phyloP scores from a whole-genome alignment of 2,888 invertebrate species.

The Seira ritae region DNA sequence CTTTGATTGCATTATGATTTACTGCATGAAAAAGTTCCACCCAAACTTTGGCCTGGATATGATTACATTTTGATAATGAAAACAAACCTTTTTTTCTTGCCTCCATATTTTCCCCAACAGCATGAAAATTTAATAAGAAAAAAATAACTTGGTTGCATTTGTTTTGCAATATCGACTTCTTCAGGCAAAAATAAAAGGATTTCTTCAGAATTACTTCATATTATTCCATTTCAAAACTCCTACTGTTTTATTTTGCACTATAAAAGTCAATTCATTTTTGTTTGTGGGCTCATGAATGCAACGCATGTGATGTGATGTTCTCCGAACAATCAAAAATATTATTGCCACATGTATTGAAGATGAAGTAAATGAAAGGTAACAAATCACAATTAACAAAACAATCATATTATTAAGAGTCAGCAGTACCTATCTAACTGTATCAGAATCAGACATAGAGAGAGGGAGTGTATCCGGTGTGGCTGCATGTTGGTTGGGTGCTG shows the following conservation, averaged over 20 bases:
- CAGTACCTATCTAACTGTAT: no score
- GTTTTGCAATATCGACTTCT: neutral
- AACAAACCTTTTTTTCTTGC: conserved; percentile 22
- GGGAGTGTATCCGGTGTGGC: no score
- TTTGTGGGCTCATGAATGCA: no score
- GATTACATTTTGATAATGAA: conserved; percentile 1
- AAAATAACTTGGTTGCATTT: conserved; percentile 13
- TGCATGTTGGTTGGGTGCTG: no score
- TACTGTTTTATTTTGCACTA: neutral
- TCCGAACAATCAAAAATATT: conserved; percentile 10
- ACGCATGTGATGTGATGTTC: no score
- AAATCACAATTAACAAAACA: conserved; percentile 55
- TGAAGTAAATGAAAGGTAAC: conserved; percentile 33
- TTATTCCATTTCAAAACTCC: conserved; percentile 9
- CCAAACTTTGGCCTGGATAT: conserved; percentile 50
- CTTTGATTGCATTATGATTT: conserved; percentile 2
- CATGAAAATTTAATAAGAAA: neutral
- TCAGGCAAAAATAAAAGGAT: neutral
- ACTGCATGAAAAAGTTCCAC: conserved; percentile 24
- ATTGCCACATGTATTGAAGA: conserved; percentile 6
- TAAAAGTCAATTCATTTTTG: no score
- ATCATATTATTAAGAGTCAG: conserved; percentile 31
- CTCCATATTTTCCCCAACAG: no score
- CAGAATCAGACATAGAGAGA: no score
- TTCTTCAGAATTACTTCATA: conserved; percentile 21